Evolutionary conservation across 2,888 invertebrate genomes (phyloP).

Genomic region (Idaea straminata): DNA sequence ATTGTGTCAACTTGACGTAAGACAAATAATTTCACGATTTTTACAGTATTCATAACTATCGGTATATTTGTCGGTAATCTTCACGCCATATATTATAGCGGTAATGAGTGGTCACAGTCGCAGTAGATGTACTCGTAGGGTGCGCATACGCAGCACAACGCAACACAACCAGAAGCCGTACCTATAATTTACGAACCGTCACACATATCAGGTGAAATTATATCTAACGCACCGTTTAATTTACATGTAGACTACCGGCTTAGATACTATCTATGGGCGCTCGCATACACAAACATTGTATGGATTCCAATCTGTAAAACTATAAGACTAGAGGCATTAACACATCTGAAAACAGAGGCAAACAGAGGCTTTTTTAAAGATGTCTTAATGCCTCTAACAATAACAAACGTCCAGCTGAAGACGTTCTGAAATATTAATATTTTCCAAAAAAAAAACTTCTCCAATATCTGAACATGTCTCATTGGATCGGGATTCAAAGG

Average conservation of each 20-base stretch:
- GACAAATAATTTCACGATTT: too few relatives aligned
- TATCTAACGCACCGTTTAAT: conserved; percentile 50
- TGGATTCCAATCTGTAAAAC: not conserved
- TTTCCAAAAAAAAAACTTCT: not conserved
- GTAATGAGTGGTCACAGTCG: not conserved
- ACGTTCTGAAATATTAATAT: not conserved
- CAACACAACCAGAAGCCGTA: conserved; percentile 5
- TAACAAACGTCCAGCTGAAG: not conserved
- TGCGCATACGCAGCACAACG: not conserved
- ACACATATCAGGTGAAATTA: conserved; percentile 62
- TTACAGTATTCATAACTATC: too few relatives aligned
- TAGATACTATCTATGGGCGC: conserved; percentile 37
- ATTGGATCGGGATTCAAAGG: not conserved
- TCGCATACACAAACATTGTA: not conserved
- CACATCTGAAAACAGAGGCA: too few relatives aligned
- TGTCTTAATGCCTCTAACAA: conserved; percentile 8
- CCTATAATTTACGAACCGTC: conserved; percentile 53
- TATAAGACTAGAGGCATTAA: not conserved
- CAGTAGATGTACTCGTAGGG: not conserved
- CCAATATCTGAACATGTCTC: not conserved
- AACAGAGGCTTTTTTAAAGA: conserved; percentile 37
- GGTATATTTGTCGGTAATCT: too few relatives aligned
- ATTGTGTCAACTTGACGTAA: too few relatives aligned
- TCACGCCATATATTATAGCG: too few relatives aligned
- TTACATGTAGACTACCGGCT: conserved; percentile 45